These are phyloP conservation scores for Heterodera schachtii DNA, from an alignment of 1,140 invertebrate genomes.

Conservation along the genomic window DNA sequence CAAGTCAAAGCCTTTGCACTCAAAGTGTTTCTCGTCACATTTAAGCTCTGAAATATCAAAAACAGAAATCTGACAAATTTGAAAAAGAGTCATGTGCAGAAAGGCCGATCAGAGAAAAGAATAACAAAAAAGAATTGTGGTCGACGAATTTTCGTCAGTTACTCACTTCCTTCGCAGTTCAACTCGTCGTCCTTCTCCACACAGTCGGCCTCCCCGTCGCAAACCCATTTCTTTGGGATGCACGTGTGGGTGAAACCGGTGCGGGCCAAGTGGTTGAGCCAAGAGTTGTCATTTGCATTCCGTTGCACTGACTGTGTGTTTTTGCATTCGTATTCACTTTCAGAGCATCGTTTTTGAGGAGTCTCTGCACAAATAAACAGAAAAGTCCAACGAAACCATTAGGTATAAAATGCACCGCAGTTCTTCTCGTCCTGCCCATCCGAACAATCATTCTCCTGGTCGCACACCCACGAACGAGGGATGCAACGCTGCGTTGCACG, in stretches of 20 bases:
- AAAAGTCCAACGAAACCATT: not conserved
- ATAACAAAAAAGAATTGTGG: too few species aligned
- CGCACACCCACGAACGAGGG: conserved; percentile 76
- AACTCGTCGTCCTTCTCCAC: conserved; percentile 31
- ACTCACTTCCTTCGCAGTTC: conserved; percentile 3
- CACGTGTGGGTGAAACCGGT: conserved; percentile 68
- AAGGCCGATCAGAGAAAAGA: too few species aligned
- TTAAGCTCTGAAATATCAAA: conserved; percentile 11
- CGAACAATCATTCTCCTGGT: conserved; percentile 72
- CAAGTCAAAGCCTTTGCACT: conserved; percentile 44
- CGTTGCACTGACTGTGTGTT: not conserved
- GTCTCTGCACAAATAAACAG: not conserved
- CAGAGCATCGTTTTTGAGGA: not conserved
- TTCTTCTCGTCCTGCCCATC: conserved; percentile 80
- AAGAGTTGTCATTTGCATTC: not conserved
- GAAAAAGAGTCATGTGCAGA: too few species aligned
- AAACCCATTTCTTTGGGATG: conserved; percentile 79
- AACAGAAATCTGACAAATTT: too few species aligned
- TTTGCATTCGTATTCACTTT: conserved; percentile 12
- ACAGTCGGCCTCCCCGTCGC: conserved; percentile 73
- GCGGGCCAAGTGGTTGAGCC: conserved; percentile 5
- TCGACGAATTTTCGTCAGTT: not conserved
- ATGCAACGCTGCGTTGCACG: conserved; percentile 77
- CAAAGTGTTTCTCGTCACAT: conserved; percentile 33
- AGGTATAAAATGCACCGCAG: conserved; percentile 71